Evolutionary conservation across 2,797 vertebrate genomes (phyloP).

Genomic region (Remorina albescens): DNA sequence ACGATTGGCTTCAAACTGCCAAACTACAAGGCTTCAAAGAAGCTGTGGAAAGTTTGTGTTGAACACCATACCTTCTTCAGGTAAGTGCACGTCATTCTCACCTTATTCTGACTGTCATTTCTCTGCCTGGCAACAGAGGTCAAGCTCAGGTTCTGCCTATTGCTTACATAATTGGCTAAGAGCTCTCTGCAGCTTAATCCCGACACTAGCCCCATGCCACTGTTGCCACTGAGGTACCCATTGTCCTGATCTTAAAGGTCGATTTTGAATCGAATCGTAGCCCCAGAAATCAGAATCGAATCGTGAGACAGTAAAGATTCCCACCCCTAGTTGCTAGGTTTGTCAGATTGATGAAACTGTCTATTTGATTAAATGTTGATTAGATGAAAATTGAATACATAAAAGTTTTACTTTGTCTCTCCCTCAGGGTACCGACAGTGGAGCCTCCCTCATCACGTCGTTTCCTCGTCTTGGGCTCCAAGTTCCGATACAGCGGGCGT

Average conservation of each 20-base stretch:
- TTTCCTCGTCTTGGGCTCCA: conserved; percentile 92
- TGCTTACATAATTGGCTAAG: conserved; percentile 66
- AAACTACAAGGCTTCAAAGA: conserved; percentile 96
- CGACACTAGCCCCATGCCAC: conserved; percentile 44
- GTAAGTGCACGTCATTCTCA: conserved; percentile 73
- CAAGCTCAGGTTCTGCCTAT: conserved; percentile 29
- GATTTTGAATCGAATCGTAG: no score
- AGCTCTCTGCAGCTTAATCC: conserved; percentile 54
- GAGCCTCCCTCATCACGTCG: conserved; percentile 91
- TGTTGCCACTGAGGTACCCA: conserved; percentile 38
- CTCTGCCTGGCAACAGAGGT: conserved; percentile 48
- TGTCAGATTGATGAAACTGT: background rate
- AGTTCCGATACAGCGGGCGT: conserved; percentile 94
- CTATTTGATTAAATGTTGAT: background rate
- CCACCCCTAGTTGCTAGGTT: no score
- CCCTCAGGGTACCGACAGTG: conserved; percentile 88
- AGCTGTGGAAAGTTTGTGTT: conserved; percentile 97
- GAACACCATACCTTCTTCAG: conserved; percentile 98
- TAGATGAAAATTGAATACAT: conserved; percentile 3
- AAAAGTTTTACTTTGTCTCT: background rate
- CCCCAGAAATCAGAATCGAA: no score
- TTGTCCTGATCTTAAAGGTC: conserved; percentile 24
- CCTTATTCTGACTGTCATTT: conserved; percentile 21
- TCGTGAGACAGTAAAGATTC: no score
- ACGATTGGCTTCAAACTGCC: conserved; percentile 95